Evolutionary conservation across 2,888 invertebrate species (phyloP).

Genomic region (Sarcophaga caerulescens): DNA sequence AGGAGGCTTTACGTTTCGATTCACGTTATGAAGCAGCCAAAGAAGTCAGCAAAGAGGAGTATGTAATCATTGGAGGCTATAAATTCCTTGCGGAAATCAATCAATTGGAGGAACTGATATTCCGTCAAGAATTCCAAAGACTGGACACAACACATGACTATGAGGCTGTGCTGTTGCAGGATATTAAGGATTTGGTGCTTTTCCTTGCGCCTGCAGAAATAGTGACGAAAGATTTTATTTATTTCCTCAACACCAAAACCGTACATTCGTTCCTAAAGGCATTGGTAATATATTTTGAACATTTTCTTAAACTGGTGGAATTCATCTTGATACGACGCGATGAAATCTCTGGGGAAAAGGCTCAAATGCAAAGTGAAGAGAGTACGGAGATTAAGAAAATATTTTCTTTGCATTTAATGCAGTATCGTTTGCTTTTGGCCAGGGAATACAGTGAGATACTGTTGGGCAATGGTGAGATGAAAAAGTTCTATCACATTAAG

Average conservation of each 20-base stretch:
- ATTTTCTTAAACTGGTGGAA: conserved; percentile 79
- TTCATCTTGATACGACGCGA: conserved; percentile 78
- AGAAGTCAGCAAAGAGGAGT: conserved; percentile 66
- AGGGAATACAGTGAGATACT: conserved; percentile 78
- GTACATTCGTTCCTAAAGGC: conserved; percentile 77
- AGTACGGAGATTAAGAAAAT: conserved; percentile 76
- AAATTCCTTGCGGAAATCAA: conserved; percentile 75
- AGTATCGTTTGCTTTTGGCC: conserved; percentile 78
- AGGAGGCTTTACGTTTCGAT: conserved; percentile 73
- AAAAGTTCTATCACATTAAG: conserved; percentile 75
- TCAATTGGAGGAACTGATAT: conserved; percentile 78
- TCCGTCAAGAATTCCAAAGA: conserved; percentile 75
- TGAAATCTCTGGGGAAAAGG: conserved; percentile 74
- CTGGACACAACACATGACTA: conserved; percentile 72
- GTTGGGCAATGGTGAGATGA: conserved; percentile 75
- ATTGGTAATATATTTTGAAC: conserved; percentile 79
- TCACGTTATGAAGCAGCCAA: conserved; percentile 66
- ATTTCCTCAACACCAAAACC: conserved; percentile 76
- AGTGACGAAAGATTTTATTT: conserved; percentile 73
- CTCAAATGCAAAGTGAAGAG: conserved; percentile 76
- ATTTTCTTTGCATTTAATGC: conserved; percentile 75
- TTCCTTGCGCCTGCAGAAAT: conserved; percentile 76
- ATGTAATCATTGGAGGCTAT: conserved; percentile 72
- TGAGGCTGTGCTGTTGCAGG: conserved; percentile 76
- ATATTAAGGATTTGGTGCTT: conserved; percentile 78